Evolutionary conservation across 2,797 vertebrate genomes (phyloP), one percentile per base, ranked within the genome.

Genomic region (Cyprinella venusta): DNA sequence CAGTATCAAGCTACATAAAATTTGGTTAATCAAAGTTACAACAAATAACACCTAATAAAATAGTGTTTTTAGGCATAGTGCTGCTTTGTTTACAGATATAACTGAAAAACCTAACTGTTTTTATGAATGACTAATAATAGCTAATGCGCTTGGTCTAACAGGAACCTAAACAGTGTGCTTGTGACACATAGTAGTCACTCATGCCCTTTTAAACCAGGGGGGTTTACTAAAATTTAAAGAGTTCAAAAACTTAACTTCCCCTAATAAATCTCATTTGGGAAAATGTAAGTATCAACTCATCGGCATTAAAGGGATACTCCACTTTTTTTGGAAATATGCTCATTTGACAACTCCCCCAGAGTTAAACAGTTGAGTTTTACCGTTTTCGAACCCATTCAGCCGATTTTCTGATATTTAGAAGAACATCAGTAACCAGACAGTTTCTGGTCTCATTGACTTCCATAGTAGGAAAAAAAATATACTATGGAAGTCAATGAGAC

Each of bases 121-220:
- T 76, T 76, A 61, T 19, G 16, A 76, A 19, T 61, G 16, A 45
- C n/a, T 63, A 76, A 76, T 63, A 9, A 18, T 15, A n/a, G n/a
- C 50, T 19, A 19, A 13, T 76, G 16, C 0, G 5, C 21, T 40
- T 36, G 19, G 21, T 68, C n/a, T 76, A 40, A 76, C 15, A 61
- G n/a, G 8, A 63, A 42, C 56, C 6, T 30, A 45, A 59, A 61
- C 2, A 12, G 3, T 12, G 33, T 26, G 8, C 16, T 63, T 76
- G 9, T 63, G 54, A 61, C 12, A 9, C 52, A 75, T 56, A 56
- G 36, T 61, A 59, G n/a, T 76, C 54, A 76, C 13, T 4, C 1
- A 40, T 56, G 19, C 19, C n/a, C 4, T 54, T 38, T 33, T 5
- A 56, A 56, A n/a, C 54, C 7, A 42, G 15, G 15, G 74, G 2